Evolutionary conservation across 2,113 vertebrate species (phyloP).

Genomic region (Macrotus californicus): DNA sequence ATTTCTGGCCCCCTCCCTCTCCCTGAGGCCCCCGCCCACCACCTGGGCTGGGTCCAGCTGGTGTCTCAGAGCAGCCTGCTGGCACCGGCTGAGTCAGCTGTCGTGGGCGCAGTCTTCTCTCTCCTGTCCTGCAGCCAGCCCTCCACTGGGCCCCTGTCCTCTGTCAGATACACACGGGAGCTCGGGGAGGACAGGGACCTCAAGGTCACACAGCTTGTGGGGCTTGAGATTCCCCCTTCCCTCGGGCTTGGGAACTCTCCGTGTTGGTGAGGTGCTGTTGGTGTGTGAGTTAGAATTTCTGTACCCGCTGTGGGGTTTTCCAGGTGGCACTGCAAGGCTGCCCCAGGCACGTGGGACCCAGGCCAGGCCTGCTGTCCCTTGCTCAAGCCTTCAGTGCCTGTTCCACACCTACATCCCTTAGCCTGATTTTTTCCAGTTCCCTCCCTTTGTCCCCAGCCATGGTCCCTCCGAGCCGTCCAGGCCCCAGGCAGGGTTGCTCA

Average conservation of each 20-base stretch:
- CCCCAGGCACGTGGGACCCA: background rate
- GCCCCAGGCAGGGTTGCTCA: background rate
- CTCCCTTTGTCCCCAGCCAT: background rate
- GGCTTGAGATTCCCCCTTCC: background rate
- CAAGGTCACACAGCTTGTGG: background rate
- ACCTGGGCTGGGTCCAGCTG: conserved; percentile 11
- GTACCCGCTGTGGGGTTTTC: background rate
- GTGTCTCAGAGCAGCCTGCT: conserved; percentile 1
- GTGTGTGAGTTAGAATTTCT: background rate
- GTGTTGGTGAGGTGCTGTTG: background rate
- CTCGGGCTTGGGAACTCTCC: background rate
- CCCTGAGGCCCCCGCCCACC: background rate
- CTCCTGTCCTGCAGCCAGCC: background rate
- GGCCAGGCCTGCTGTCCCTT: background rate
- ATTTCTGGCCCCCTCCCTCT: background rate
- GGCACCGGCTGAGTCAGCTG: conserved; percentile 41
- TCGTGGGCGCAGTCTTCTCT: background rate
- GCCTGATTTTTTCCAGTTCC: background rate
- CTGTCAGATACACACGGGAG: background rate
- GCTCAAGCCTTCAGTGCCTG: background rate
- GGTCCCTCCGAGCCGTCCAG: background rate
- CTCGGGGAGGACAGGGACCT: background rate
- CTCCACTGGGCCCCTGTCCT: background rate
- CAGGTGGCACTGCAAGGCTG: background rate
- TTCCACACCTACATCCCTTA: background rate